phyloP scores from a whole-genome alignment of 2,113 vertebrate species.

The Heloderma charlesbogerti region DNA sequence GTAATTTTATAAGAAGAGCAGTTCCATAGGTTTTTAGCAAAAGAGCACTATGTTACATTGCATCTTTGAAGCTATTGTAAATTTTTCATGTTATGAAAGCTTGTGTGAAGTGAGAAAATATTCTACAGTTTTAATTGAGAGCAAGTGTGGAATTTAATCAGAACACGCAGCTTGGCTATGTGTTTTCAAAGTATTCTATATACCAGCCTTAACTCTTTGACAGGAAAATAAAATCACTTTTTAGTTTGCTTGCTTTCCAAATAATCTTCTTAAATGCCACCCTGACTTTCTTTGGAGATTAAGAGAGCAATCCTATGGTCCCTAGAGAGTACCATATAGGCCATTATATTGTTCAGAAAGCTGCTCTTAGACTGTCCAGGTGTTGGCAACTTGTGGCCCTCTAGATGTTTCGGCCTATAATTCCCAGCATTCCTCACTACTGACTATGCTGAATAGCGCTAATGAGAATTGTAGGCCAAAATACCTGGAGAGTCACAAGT shows the following conservation, averaged over 20 bases:
- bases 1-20: not conserved
- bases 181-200: not conserved
- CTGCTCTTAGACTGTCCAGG: too few species aligned
- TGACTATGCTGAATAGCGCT: too few species aligned
- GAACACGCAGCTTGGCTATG: not conserved
- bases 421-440: too few species aligned
- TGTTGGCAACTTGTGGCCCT: too few species aligned
- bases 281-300: not conserved
- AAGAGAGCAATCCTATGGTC: too few species aligned
- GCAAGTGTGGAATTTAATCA: not conserved
- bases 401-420: too few species aligned
- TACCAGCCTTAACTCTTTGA: not conserved
- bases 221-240: not conserved
- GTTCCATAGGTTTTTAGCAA: not conserved
- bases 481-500: too few species aligned
- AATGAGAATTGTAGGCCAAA: too few species aligned
- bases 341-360: too few species aligned
- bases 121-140: not conserved
- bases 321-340: too few species aligned
- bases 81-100: not conserved
- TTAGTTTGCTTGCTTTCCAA: not conserved
- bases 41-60: not conserved
- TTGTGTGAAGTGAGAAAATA: not conserved
- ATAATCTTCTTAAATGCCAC: not conserved
- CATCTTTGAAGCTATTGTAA: not conserved